These are phyloP conservation scores for Drosophila leontia DNA, from an alignment of 1,140 invertebrate genomes.

Conservation along the genomic window DNA sequence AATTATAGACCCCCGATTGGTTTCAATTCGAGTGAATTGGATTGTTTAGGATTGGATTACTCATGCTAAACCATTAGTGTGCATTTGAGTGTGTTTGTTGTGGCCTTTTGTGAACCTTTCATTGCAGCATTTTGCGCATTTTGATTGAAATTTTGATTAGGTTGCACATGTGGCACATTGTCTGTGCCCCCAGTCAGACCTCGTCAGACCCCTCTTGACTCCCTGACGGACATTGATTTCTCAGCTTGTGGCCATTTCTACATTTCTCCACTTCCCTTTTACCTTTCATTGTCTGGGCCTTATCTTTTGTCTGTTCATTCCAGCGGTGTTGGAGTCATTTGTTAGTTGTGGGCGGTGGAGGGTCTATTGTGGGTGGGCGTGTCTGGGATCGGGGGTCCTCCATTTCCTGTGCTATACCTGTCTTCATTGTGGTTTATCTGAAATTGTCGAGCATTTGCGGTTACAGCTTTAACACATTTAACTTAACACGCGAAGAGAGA, in stretches of 20 bases:
- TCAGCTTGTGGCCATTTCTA: constrained; percentile 59
- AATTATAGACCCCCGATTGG: constrained; percentile 40
- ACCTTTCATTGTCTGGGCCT: constrained; percentile 16
- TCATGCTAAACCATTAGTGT: constrained; percentile 30
- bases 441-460: constrained; percentile 9
- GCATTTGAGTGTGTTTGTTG: constrained; percentile 37
- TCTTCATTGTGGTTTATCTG: constrained; percentile 33
- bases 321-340: constrained; percentile 18
- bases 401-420: neutral
- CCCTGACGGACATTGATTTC: constrained; percentile 64
- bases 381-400: constrained; percentile 20
- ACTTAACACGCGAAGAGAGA: neutral
- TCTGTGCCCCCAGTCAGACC: constrained; percentile 18
- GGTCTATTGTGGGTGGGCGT: constrained; percentile 19
- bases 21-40: constrained; percentile 18
- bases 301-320: constrained; percentile 39
- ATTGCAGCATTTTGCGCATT: constrained; percentile 62
- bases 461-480: constrained; percentile 17
- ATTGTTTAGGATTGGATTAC: constrained; percentile 34
- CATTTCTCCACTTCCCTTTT: constrained; percentile 23
- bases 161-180: constrained; percentile 73
- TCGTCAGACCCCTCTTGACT: neutral
- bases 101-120: constrained; percentile 47
- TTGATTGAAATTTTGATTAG: constrained; percentile 79
- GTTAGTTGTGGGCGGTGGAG: constrained; percentile 3